These are phyloP conservation scores for Sesamia nonagrioides DNA, from an alignment of 1,140 invertebrate genomes.

Conservation along the genomic window DNA sequence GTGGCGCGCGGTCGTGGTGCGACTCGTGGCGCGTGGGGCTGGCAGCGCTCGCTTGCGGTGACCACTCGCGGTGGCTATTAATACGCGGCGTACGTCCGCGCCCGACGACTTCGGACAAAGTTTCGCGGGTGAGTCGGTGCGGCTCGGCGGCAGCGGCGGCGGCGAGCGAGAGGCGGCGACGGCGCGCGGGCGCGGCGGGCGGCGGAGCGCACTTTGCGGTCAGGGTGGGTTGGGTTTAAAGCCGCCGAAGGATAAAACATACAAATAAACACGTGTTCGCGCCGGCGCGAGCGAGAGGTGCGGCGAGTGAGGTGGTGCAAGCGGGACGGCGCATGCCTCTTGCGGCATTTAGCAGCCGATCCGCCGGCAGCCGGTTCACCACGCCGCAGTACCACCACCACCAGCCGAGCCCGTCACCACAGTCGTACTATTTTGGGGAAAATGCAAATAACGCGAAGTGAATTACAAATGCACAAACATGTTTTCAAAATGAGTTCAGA, in stretches of 20 bases:
- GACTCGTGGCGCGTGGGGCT: conserved; percentile 70
- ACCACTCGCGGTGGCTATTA: conserved; percentile 82
- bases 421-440: not conserved
- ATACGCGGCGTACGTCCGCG: conserved; percentile 84
- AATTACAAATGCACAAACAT: not conserved
- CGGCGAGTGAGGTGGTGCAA: conserved; percentile 66
- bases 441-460: conserved; percentile 9
- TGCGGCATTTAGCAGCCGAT: conserved; percentile 85
- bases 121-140: conserved; percentile 83
- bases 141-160: conserved; percentile 70
- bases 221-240: conserved; percentile 88
- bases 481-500: not conserved
- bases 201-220: conserved; percentile 87
- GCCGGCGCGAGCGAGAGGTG: conserved; percentile 86
- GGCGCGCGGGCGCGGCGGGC: conserved; percentile 82
- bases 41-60: conserved; percentile 74
- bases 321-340: conserved; percentile 75
- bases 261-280: conserved; percentile 89
- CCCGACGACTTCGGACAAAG: conserved; percentile 85
- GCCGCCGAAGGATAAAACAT: conserved; percentile 88
- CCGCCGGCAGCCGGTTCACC: conserved; percentile 64
- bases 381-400: conserved; percentile 21
- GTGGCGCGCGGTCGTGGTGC: conserved; percentile 66
- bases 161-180: conserved; percentile 82
- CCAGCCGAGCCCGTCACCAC: conserved; percentile 7